Conservation (phyloP, 1,140 invertebrate genomes). For the Bombus waltoni region DNA sequence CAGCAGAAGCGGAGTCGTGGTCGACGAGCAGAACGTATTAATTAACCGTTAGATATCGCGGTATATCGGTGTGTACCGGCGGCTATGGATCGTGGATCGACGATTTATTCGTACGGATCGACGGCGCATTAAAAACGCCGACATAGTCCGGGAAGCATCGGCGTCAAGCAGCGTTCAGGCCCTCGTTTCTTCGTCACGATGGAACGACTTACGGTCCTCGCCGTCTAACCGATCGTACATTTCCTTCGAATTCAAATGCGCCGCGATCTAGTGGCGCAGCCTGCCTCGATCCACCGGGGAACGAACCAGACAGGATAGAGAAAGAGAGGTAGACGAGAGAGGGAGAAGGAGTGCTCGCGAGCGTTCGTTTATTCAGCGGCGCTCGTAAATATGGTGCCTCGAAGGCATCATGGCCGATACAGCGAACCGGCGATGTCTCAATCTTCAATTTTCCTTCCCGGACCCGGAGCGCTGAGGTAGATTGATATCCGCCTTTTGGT, state of each 20-base stretch:
- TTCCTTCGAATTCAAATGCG: conserved; percentile 75
- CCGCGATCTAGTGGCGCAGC: conserved; percentile 64
- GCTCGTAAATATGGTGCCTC: conserved; percentile 66
- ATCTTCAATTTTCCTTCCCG: conserved; percentile 61
- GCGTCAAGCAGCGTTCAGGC: conserved; percentile 38
- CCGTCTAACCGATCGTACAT: conserved; percentile 58
- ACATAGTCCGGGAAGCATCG: conserved; percentile 44
- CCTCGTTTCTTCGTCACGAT: conserved; percentile 57
- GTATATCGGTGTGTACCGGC: neutral
- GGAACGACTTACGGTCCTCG: conserved; percentile 52
- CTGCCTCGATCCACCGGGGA: conserved; percentile 20
- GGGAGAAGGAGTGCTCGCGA: conserved; percentile 39
- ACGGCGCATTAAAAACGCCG: conserved; percentile 40
- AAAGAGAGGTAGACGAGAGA: neutral
- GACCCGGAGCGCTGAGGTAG: conserved; percentile 29
- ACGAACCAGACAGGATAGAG: conserved; percentile 11
- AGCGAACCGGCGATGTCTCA: conserved; percentile 62
- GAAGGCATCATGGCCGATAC: conserved; percentile 65
- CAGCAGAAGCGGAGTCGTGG: neutral
- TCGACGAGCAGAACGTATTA: conserved; percentile 43
- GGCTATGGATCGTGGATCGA: neutral
- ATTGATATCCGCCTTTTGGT: conserved; percentile 51
- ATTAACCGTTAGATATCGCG: conserved; percentile 47
- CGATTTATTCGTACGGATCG: conserved; percentile 31
- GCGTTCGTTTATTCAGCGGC: conserved; percentile 58